Evolutionary conservation across 2,888 invertebrate genomes (phyloP).

Genomic region (Gari tellinella): DNA sequence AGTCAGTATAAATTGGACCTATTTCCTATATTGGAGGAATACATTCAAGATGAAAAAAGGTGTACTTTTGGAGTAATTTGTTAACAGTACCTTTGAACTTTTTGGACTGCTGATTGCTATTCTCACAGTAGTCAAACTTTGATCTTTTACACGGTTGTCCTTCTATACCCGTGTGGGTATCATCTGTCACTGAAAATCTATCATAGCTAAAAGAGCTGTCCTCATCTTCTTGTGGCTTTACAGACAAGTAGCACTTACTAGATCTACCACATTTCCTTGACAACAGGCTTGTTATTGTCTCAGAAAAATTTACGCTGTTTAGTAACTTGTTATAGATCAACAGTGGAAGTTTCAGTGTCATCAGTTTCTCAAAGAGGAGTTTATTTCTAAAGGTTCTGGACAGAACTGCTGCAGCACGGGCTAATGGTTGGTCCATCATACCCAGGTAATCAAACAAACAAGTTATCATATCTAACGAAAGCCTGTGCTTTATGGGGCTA

Average conservation of each 20-base stretch:
- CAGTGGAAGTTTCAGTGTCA: conserved; percentile 69
- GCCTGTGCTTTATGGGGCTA: conserved; percentile 67
- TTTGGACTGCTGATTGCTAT: background rate
- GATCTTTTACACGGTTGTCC: conserved; percentile 32
- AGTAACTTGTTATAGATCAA: conserved; percentile 67
- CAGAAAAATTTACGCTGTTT: conserved; percentile 35
- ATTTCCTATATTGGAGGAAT: no score
- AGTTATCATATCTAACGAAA: conserved; percentile 62
- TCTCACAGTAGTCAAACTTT: background rate
- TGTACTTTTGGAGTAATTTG: no score
- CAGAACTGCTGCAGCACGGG: conserved; percentile 71
- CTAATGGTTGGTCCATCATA: conserved; percentile 62
- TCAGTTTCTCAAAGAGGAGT: conserved; percentile 71
- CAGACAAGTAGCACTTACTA: conserved; percentile 6
- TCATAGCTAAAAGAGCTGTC: conserved; percentile 21
- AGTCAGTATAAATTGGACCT: no score
- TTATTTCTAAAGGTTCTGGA: conserved; percentile 75
- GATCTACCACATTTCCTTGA: background rate
- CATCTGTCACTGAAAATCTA: conserved; percentile 31
- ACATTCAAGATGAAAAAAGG: no score
- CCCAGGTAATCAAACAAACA: conserved; percentile 74
- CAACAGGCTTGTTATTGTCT: conserved; percentile 7
- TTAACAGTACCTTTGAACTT: conserved; percentile 25
- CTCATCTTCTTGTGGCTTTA: conserved; percentile 1
- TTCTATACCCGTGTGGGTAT: conserved; percentile 5